Evolutionary conservation across 2,888 invertebrate species (phyloP).

Genomic region (Epinotia ramella): DNA sequence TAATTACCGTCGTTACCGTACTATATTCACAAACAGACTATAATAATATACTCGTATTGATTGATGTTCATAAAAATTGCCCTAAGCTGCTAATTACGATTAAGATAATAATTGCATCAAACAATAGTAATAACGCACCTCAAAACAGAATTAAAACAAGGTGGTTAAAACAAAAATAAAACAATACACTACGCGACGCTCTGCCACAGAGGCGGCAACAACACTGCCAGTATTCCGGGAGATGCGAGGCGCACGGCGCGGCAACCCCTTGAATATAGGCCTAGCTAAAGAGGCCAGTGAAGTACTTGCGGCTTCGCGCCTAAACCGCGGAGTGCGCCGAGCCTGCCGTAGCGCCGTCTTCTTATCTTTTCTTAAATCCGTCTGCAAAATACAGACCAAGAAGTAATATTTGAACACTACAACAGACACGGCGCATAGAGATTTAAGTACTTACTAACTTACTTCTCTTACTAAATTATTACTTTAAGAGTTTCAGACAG

Average conservation of each 20-base stretch:
- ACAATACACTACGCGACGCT: slow-evolving; percentile 15
- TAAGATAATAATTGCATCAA: too few relatives aligned
- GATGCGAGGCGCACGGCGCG: not conserved
- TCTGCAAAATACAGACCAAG: slow-evolving; percentile 4
- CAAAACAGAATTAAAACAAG: not conserved
- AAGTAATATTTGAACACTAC: not conserved
- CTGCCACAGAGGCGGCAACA: slow-evolving; percentile 5
- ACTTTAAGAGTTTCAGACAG: too few relatives aligned
- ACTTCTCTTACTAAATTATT: too few relatives aligned
- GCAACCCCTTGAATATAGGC: slow-evolving; percentile 9
- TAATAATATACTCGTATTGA: too few relatives aligned
- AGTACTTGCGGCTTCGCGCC: not conserved
- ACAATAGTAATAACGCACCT: not conserved
- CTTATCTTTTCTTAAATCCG: not conserved
- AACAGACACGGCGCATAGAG: not conserved
- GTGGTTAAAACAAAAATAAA: not conserved
- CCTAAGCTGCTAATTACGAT: too few relatives aligned
- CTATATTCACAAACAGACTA: too few relatives aligned
- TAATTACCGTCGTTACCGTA: too few relatives aligned
- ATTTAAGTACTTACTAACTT: too few relatives aligned
- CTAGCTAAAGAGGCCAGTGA: slow-evolving; percentile 3
- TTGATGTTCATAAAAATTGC: too few relatives aligned
- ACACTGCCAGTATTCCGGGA: slow-evolving; percentile 5
- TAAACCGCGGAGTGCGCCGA: not conserved
- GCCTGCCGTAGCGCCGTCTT: slow-evolving; percentile 1